Base-by-base conservation (phyloP, 1,140 invertebrate species). In the Solenopsis fugax region DNA sequence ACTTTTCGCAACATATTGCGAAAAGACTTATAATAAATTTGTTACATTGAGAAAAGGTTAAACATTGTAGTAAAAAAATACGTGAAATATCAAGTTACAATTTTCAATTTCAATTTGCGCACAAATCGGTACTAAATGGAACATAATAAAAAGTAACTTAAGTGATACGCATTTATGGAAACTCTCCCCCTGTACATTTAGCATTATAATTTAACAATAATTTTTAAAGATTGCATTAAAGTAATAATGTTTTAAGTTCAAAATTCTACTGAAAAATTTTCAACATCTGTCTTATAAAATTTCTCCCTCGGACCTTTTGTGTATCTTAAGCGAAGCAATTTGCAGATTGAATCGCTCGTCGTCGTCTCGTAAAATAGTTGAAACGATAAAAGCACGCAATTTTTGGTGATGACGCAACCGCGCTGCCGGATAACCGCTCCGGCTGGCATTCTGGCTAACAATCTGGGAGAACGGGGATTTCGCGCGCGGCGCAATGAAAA, bases 401-500 rank as follows among this genome's bases (percentile, higher is more conserved):
- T 73, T 73, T 62, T 56, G 41, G 54, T n/a, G 34, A 69, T 45
- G 77, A 81, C 50, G 64, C 29, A 48, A 58, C 48, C 41, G 45
- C 24, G 29, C 18, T 37, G n/a, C 62, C 9, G 77, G 48, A 71
- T 48, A 37, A 12, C 12, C 52, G 52, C 21, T 13, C 10, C 10
- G 34, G 64, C 45, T 71, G 21, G 64, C 69, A 60, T 60, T 60
- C 37, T 34, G 24, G 12, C 69, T 60, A 84, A 84, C 80, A 84
- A 84, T 58, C 54, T 21, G 52, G 41, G 41, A 18, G 54, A 3
- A 13, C 6, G 77, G 56, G 58, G 12, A 60, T 80, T 81, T 37
- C 29, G 50, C 48, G 64, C 48, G 50, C 13, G 62, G 34, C 34
- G 82, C 77, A 80, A 81, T 86, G 85, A 86, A 80, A 86, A 86